Conservation (phyloP, 2,797 vertebrate species). For the Rhinichthys osculus region DNA sequence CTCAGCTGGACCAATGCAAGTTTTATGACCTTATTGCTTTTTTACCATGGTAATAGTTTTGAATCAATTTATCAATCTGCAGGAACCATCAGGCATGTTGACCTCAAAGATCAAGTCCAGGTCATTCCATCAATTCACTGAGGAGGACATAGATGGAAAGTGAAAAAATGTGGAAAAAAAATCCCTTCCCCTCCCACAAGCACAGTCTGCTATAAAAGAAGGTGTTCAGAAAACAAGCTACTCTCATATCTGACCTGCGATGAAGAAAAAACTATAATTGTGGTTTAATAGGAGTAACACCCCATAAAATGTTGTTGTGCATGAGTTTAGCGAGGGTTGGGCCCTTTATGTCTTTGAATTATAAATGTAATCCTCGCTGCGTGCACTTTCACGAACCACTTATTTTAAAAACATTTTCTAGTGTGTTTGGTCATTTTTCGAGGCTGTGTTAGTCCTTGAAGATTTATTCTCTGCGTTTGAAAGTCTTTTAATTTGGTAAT, state of each 20-base stretch:
- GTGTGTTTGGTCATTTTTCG: conserved; percentile 47
- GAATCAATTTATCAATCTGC: conserved; percentile 99
- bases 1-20: conserved; percentile 97
- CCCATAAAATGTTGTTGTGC: background rate
- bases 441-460: conserved; percentile 46
- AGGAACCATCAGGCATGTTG: conserved; percentile 95
- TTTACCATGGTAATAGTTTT: conserved; percentile 99
- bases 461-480: conserved; percentile 72
- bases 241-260: conserved; percentile 15
- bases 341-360: conserved; percentile 61
- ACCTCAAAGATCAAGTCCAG: conserved; percentile 99
- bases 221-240: conserved; percentile 88
- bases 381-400: conserved; percentile 68
- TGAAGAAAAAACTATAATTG: conserved; percentile 13
- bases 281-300: conserved; percentile 19
- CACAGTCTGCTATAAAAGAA: conserved; percentile 68
- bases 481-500: conserved; percentile 73
- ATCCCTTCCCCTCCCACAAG: conserved; percentile 56
- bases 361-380: conserved; percentile 66
- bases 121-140: conserved; percentile 99
- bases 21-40: conserved; percentile 99
- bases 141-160: conserved; percentile 89
- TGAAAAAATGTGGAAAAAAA: conserved; percentile 59
- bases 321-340: conserved; percentile 41
- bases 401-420: conserved; percentile 63